Base-by-base conservation (phyloP, 2,797 vertebrate genomes). In the Parotocinclus haroldoi region DNA sequence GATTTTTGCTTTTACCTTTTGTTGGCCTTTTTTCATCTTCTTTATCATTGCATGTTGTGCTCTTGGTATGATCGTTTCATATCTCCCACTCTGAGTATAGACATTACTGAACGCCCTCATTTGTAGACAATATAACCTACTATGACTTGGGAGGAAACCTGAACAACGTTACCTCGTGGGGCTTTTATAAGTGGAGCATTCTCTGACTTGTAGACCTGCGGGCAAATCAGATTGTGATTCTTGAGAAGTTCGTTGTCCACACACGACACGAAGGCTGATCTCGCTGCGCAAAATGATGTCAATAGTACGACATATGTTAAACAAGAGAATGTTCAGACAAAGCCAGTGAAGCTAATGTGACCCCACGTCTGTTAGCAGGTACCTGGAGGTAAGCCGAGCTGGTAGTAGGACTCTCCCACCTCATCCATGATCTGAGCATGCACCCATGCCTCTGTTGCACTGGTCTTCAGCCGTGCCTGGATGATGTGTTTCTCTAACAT, bases 401-500 rank as follows among this genome's bases (percentile, higher is more conserved):
- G 63, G 45, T 81, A 66, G 58, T 77, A 69, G 10, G 58, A 1
- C 14, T 86, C 78, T 19, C 79, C 82, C 0, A 58, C 69, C 1
- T 81, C 75, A 19, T 75, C 76, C 64, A 71, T 83, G 64, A 85
- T 67, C 55, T 76, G 60, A 0, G 82, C 84, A 10, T 79, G 73
- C 4, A 63, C 68, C 9, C 69, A 80, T 52, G 84, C 88, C 37
- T 93, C 93, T 77, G 84, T 89, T 1, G 76, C 82, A 17, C 85
- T 78, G 19, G 91, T 86, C 17, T 45, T 86, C 12, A 84, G 81
- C 9, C 86, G 83, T 37, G 92, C 94, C 77, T 91, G 78, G 52
- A 88, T 85, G 16, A 97, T 93, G 27, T 94, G 93, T 46, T 63
- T 83, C 84, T 98, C 92, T 75, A 93, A 46, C 85, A 80, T 79